Conservation (phyloP, 2,113 vertebrate genomes). For the Colossoma macropomum region DNA sequence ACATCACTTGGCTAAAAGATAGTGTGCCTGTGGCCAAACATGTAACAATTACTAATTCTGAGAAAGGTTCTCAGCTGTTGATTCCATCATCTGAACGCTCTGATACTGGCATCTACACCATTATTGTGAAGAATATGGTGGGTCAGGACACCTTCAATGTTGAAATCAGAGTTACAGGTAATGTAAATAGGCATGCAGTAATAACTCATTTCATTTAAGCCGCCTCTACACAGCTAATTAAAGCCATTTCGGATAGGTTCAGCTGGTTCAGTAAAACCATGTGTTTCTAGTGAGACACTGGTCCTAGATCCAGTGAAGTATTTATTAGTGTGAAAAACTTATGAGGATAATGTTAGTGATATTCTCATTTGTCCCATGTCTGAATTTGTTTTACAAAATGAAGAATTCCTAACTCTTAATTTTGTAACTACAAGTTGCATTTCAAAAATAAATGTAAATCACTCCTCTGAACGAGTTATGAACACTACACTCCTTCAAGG, state of each 20-base stretch:
- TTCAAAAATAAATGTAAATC: too few species aligned
- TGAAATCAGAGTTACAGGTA: slow-evolving; percentile 87
- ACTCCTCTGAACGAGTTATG: too few species aligned
- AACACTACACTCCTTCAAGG: too few species aligned
- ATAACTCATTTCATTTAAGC: background rate
- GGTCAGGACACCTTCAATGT: slow-evolving; percentile 80
- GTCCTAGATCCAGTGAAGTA: too few species aligned
- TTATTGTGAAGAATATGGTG: slow-evolving; percentile 75
- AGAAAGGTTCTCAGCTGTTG: slow-evolving; percentile 82
- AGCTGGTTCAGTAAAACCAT: background rate
- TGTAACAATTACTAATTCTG: slow-evolving; percentile 74
- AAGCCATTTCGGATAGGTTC: background rate
- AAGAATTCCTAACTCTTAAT: too few species aligned
- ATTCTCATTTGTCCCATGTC: too few species aligned
- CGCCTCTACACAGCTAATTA: too few species aligned
- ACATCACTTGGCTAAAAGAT: slow-evolving; percentile 87
- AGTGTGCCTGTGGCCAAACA: slow-evolving; percentile 73
- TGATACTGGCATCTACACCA: slow-evolving; percentile 81
- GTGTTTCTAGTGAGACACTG: too few species aligned
- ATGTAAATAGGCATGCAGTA: background rate
- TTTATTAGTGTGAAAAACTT: too few species aligned
- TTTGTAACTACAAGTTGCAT: too few species aligned
- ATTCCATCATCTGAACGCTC: slow-evolving; percentile 78
- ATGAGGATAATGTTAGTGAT: too few species aligned
- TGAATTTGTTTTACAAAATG: too few species aligned